Evolutionary conservation across 2,113 vertebrate species (phyloP).

Genomic region (Aldabrachelys gigantea): DNA sequence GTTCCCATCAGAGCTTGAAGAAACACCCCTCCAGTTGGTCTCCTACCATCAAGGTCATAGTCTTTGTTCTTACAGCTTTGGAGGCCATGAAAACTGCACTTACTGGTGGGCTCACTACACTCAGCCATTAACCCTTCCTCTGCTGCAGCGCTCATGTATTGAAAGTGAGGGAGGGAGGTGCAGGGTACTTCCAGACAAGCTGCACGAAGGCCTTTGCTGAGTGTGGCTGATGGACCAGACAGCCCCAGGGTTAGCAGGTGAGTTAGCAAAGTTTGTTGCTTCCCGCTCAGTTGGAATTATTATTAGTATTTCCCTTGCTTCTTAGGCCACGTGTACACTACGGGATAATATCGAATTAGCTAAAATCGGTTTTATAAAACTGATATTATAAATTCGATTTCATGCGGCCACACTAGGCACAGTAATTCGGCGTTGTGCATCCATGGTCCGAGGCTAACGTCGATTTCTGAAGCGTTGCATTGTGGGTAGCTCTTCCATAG

Average conservation of each 20-base stretch:
- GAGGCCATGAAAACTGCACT: background rate
- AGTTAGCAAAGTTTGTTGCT: background rate
- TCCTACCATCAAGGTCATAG: background rate
- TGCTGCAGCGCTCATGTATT: fast-evolving
- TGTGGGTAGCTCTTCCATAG: too few species aligned
- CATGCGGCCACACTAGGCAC: too few species aligned
- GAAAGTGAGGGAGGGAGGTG: background rate
- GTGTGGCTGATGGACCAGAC: background rate
- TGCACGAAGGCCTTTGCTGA: background rate
- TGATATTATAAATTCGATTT: too few species aligned
- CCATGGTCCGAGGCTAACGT: too few species aligned
- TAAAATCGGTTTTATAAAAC: too few species aligned
- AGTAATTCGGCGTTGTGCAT: too few species aligned
- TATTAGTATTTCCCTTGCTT: slow-evolving; percentile 20
- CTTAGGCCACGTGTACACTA: too few species aligned
- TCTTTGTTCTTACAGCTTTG: background rate
- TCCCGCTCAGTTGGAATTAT: background rate
- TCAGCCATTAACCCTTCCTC: background rate
- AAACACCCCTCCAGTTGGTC: background rate
- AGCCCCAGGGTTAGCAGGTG: background rate
- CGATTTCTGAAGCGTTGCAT: too few species aligned
- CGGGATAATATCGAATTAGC: too few species aligned
- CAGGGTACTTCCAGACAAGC: background rate
- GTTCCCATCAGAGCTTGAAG: background rate
- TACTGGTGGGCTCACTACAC: background rate